These are phyloP conservation scores for Pelobates cultripes DNA, from an alignment of 2,797 vertebrate species.

Conservation along the genomic window DNA sequence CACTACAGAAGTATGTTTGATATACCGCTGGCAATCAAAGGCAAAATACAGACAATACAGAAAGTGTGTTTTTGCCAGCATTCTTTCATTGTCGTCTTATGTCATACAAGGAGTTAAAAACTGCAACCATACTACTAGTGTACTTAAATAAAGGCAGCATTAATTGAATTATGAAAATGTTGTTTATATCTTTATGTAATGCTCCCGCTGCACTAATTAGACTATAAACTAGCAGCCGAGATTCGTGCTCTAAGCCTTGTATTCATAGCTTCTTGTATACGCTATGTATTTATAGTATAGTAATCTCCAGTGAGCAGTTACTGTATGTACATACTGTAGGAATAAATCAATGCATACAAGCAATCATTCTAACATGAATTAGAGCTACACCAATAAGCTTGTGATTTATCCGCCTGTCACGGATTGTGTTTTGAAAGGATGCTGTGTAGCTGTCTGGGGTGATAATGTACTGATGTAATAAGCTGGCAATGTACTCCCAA, in stretches of 20 bases:
- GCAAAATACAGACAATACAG: too few relatives aligned
- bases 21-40: too few relatives aligned
- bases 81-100: background rate
- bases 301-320: background rate
- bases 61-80: too few relatives aligned
- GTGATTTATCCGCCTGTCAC: background rate
- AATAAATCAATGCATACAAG: background rate
- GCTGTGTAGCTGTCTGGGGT: background rate
- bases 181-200: constrained; percentile 16
- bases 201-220: constrained; percentile 23
- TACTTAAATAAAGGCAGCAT: background rate
- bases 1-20: too few relatives aligned
- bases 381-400: background rate
- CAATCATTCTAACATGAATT: background rate
- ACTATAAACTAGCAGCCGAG: background rate
- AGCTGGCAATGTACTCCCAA: background rate
- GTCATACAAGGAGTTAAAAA: background rate
- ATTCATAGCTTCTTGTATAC: background rate
- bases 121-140: background rate
- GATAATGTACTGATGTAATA: constrained; percentile 8
- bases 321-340: background rate
- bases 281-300: background rate
- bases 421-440: background rate
- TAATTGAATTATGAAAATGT: constrained; percentile 9
- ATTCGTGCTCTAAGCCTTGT: background rate